Conservation (phyloP, 2,113 vertebrate genomes). For the Ammodramus savannarum region DNA sequence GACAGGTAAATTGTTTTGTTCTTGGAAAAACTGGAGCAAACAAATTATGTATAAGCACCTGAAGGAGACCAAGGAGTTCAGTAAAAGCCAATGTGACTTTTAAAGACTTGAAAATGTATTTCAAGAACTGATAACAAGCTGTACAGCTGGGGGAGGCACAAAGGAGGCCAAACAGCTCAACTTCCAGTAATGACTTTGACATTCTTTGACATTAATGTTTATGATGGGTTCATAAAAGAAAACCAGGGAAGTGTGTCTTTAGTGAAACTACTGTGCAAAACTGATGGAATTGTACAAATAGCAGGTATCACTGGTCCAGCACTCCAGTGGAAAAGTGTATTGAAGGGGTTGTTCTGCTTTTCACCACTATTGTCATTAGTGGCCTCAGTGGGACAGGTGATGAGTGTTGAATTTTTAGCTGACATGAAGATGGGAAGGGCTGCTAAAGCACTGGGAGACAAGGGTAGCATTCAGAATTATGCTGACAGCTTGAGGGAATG, state of each 20-base stretch:
- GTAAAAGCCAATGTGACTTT: background rate
- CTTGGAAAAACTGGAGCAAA: background rate
- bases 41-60: background rate
- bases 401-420: background rate
- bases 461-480: background rate
- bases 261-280: background rate
- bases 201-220: background rate
- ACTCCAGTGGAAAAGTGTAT: background rate
- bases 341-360: background rate
- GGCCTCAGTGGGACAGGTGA: background rate
- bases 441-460: background rate
- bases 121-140: background rate
- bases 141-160: background rate
- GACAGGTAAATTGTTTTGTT: background rate
- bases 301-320: background rate
- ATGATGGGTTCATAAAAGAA: background rate
- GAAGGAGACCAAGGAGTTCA: background rate
- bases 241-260: background rate
- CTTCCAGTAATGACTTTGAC: background rate
- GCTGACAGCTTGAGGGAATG: background rate
- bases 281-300: background rate
- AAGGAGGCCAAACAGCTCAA: background rate
- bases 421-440: background rate
- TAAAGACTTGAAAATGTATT: background rate
- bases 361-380: background rate